Evolutionary conservation across 1,140 invertebrate species (phyloP).

Genomic region (Andrena cerasifolii): DNA sequence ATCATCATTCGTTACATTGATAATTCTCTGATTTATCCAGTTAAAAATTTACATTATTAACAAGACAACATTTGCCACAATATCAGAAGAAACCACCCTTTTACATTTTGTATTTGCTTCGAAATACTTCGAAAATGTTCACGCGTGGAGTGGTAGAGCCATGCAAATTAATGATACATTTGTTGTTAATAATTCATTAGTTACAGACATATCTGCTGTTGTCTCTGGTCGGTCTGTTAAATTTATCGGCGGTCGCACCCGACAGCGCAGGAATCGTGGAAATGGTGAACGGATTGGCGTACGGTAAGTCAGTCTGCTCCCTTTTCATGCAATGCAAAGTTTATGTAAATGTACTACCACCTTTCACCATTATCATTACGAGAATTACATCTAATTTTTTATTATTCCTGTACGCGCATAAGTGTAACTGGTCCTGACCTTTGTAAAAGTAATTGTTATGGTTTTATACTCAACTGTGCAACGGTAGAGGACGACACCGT

Average conservation of each 20-base stretch:
- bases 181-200: conserved; percentile 5
- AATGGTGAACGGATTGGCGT: conserved; percentile 74
- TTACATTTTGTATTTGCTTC: too few relatives aligned
- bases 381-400: too few relatives aligned
- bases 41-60: too few relatives aligned
- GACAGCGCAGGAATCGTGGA: conserved; percentile 76
- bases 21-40: too few relatives aligned
- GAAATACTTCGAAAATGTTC: too few relatives aligned
- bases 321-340: neutral
- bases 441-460: neutral
- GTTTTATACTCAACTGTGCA: neutral
- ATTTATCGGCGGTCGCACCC: conserved; percentile 53
- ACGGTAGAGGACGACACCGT: conserved; percentile 18
- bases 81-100: too few relatives aligned
- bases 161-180: neutral
- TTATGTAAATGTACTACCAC: neutral
- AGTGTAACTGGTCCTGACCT: too few relatives aligned
- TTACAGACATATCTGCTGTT: conserved; percentile 34
- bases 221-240: conserved; percentile 29
- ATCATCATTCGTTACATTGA: too few relatives aligned
- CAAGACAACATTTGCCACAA: too few relatives aligned
- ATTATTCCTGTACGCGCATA: too few relatives aligned
- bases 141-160: neutral
- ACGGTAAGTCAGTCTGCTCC: conserved; percentile 67
- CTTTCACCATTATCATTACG: neutral